phyloP scores from a whole-genome alignment of 2,797 vertebrate species.

The Delichon dasypus region DNA sequence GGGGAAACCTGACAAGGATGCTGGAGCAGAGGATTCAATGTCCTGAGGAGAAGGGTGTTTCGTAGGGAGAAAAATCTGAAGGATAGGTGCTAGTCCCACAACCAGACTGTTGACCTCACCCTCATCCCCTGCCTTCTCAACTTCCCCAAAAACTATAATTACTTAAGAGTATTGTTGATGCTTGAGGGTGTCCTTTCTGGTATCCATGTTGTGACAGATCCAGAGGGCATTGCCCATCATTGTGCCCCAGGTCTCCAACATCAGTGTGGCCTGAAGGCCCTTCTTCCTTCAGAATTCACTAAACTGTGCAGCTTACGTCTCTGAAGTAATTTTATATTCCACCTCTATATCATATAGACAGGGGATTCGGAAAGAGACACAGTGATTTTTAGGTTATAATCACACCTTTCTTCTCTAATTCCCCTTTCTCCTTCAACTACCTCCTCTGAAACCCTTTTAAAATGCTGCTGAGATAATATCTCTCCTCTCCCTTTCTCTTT shows the following conservation, averaged over 20 bases:
- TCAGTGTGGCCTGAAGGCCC: background rate
- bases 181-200: background rate
- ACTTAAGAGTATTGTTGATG: background rate
- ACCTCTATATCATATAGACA: background rate
- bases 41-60: background rate
- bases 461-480: background rate
- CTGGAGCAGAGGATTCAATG: background rate
- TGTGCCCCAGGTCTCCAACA: background rate
- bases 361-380: background rate
- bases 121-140: background rate
- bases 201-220: background rate
- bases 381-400: background rate
- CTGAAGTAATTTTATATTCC: background rate
- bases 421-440: background rate
- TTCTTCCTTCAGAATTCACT: background rate
- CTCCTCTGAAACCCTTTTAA: background rate
- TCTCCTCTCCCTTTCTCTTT: background rate
- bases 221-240: accelerated
- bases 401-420: background rate
- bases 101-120: background rate
- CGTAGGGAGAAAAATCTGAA: background rate
- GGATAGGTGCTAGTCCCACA: background rate
- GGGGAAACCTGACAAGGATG: background rate
- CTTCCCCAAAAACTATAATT: background rate
- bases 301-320: background rate